These are phyloP conservation scores for Archips xylosteana DNA, from an alignment of 2,888 invertebrate species.

Conservation along the genomic window DNA sequence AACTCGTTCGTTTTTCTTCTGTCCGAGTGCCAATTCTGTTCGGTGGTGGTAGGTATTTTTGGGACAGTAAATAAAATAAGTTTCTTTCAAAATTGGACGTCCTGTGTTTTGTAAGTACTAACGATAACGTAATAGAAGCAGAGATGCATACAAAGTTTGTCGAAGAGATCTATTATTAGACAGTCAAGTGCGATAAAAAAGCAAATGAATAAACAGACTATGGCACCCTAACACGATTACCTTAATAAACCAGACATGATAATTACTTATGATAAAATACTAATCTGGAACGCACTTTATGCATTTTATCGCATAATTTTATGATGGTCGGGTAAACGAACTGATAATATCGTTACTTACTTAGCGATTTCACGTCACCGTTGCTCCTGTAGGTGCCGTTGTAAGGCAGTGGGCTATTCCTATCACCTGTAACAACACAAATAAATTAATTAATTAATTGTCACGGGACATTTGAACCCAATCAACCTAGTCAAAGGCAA, in stretches of 20 bases:
- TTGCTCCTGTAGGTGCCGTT: slow-evolving; percentile 64
- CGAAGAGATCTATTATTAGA: no score
- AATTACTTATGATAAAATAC: not conserved
- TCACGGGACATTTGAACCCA: no score
- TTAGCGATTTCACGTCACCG: slow-evolving; percentile 74
- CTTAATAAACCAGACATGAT: not conserved
- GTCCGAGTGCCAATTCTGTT: no score
- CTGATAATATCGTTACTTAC: slow-evolving; percentile 56
- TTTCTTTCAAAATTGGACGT: no score
- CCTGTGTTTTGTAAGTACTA: no score
- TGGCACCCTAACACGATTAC: not conserved
- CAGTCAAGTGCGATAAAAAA: not conserved
- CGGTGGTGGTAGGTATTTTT: no score
- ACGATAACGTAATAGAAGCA: no score
- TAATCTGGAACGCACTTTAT: not conserved
- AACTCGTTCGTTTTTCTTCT: no score
- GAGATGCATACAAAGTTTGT: no score
- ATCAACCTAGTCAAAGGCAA: no score
- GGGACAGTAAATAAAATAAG: no score
- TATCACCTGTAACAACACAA: slow-evolving; percentile 58
- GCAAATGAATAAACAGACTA: not conserved
- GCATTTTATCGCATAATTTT: slow-evolving; percentile 8
- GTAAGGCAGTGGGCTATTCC: slow-evolving; percentile 60
- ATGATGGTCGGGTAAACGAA: slow-evolving; percentile 15
- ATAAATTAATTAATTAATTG: not conserved